These are phyloP conservation scores for Melanostoma mellinum DNA, from an alignment of 2,888 invertebrate species.

Conservation along the genomic window DNA sequence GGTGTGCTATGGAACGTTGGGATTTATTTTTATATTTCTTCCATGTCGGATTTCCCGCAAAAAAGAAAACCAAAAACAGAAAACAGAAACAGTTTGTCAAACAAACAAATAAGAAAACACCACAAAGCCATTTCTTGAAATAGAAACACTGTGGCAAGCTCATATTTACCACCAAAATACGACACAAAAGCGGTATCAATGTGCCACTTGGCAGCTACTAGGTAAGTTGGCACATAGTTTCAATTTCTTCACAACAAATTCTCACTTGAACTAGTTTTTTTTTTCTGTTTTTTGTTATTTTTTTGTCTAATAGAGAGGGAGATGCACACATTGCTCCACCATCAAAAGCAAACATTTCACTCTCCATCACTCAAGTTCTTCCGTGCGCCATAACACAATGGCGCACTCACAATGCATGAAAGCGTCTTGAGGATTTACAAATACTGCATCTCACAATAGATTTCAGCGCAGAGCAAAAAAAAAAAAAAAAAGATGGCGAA, in stretches of 20 bases:
- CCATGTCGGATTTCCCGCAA: no score
- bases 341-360: slow-evolving; percentile 69
- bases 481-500: slow-evolving; percentile 37
- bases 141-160: no score
- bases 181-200: slow-evolving; percentile 51
- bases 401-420: slow-evolving; percentile 59
- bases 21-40: no score
- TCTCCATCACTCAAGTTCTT: slow-evolving; percentile 54
- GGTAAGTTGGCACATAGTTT: slow-evolving; percentile 45
- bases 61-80: no score
- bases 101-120: no score
- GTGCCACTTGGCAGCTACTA: slow-evolving; percentile 33
- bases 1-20: no score
- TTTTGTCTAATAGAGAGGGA: no score
- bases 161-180: slow-evolving; percentile 3
- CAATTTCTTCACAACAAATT: slow-evolving; percentile 51
- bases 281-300: no score
- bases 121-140: no score
- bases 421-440: slow-evolving; percentile 69
- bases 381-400: slow-evolving; percentile 56
- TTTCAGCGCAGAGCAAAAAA: slow-evolving; percentile 26
- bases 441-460: slow-evolving; percentile 67
- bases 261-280: slow-evolving; percentile 67
- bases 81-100: no score
- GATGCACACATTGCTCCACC: slow-evolving; percentile 1